Evolutionary conservation across 2,888 invertebrate species (phyloP).

Genomic region (Linnaemya tessellans): DNA sequence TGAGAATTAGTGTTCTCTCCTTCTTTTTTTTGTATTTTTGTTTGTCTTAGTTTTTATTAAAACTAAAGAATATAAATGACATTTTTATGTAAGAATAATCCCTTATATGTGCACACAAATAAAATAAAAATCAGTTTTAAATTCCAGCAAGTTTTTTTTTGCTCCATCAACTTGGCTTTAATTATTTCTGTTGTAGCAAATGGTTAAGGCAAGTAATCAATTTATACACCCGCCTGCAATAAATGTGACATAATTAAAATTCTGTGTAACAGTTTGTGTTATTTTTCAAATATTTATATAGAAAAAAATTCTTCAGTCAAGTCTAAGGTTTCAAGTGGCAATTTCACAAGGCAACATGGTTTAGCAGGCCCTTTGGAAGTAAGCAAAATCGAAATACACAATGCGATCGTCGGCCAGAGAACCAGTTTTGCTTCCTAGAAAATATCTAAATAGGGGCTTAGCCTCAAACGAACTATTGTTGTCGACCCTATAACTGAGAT

Average conservation of each 20-base stretch:
- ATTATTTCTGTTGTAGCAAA: constrained; percentile 45
- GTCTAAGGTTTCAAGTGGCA: too few relatives aligned
- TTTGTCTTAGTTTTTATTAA: constrained; percentile 31
- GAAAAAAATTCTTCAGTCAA: too few relatives aligned
- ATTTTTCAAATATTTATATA: too few relatives aligned
- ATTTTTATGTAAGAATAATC: constrained; percentile 31
- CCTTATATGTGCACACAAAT: constrained; percentile 53
- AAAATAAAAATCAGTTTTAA: constrained; percentile 63
- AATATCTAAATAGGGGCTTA: too few relatives aligned
- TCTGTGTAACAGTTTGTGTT: constrained; percentile 16
- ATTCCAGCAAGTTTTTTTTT: constrained; percentile 50
- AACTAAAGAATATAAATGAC: constrained; percentile 56
- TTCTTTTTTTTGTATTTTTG: background rate
- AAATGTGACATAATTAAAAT: constrained; percentile 38
- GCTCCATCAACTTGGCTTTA: constrained; percentile 28
- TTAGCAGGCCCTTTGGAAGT: too few relatives aligned
- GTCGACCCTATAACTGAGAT: too few relatives aligned
- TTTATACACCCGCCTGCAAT: constrained; percentile 53
- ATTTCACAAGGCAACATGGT: too few relatives aligned
- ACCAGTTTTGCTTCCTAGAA: too few relatives aligned
- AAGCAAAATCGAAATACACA: too few relatives aligned
- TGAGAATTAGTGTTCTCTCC: constrained; percentile 55
- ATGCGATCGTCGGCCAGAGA: too few relatives aligned
- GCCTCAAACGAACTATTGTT: too few relatives aligned
- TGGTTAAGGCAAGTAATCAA: constrained; percentile 9